Conservation (phyloP, 2,113 vertebrate genomes). For the Zeus faber region DNA sequence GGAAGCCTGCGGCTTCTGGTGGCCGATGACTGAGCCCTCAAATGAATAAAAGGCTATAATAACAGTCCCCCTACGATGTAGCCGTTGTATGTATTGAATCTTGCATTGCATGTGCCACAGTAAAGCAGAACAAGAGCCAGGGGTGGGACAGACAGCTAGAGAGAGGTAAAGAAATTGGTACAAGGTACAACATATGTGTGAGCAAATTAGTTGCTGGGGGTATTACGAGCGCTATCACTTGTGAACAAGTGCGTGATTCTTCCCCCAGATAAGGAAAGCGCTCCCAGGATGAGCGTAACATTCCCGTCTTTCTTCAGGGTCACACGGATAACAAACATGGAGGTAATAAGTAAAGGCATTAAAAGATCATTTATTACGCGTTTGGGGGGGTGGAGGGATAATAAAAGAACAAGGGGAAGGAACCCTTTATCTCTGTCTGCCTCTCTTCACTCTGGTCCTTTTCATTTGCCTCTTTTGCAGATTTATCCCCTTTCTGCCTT, state of each 20-base stretch:
- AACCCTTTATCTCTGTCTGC: constrained; percentile 30
- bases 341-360: constrained; percentile 32
- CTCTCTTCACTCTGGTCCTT: constrained; percentile 23
- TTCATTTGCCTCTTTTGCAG: constrained; percentile 53
- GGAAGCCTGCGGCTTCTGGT: constrained; percentile 53
- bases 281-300: constrained; percentile 28
- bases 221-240: constrained; percentile 59
- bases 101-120: too few relatives aligned
- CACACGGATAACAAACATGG: constrained; percentile 37
- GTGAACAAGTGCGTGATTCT: constrained; percentile 40
- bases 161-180: constrained; percentile 41
- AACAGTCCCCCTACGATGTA: too few relatives aligned
- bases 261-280: constrained; percentile 22
- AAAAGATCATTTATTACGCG: constrained; percentile 34
- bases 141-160: constrained; percentile 36
- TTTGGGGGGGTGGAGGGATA: constrained; percentile 9
- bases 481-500: constrained; percentile 43
- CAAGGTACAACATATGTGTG: constrained; percentile 39
- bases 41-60: constrained; percentile 47
- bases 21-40: constrained; percentile 45
- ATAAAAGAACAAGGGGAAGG: neutral
- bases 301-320: constrained; percentile 20
- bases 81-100: too few relatives aligned
- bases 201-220: constrained; percentile 65
- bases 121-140: too few relatives aligned